phyloP scores from a whole-genome alignment of 2,888 invertebrate species.

The Zaprionus lineosus region DNA sequence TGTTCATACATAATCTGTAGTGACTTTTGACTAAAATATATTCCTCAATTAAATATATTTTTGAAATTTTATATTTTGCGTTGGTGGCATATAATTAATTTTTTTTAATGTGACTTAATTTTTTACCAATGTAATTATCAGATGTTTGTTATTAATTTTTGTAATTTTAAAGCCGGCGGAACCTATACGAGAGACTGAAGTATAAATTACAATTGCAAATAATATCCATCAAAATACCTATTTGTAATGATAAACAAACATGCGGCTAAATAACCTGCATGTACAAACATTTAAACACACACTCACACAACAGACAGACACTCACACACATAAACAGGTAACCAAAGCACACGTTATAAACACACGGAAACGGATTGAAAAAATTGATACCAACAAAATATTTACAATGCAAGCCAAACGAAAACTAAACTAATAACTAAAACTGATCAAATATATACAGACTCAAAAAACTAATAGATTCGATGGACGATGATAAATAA shows the following conservation, averaged over 20 bases:
- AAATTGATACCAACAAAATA: too few relatives aligned
- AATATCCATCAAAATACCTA: conserved; percentile 50
- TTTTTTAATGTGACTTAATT: conserved; percentile 45
- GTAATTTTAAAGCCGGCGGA: conserved; percentile 86
- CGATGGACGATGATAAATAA: too few relatives aligned
- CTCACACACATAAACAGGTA: conserved; percentile 4
- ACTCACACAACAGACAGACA: neutral
- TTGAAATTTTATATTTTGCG: conserved; percentile 9
- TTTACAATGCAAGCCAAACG: too few relatives aligned
- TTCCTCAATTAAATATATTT: neutral
- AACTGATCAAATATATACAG: too few relatives aligned
- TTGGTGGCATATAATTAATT: conserved; percentile 32
- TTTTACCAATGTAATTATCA: conserved; percentile 71
- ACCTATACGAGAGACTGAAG: conserved; percentile 90
- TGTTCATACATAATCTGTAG: too few relatives aligned
- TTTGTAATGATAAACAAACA: conserved; percentile 48
- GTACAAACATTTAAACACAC: conserved; percentile 11
- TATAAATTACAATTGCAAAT: conserved; percentile 84
- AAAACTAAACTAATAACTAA: too few relatives aligned
- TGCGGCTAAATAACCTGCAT: too few relatives aligned
- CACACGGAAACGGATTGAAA: too few relatives aligned
- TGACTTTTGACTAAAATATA: neutral
- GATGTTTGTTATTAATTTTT: conserved; percentile 83
- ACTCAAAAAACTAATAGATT: too few relatives aligned
- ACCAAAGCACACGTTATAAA: too few relatives aligned